Evolutionary conservation across 2,888 invertebrate species (phyloP), one percentile per base, ranked within the genome.

Genomic region (Orthosia cruda): DNA sequence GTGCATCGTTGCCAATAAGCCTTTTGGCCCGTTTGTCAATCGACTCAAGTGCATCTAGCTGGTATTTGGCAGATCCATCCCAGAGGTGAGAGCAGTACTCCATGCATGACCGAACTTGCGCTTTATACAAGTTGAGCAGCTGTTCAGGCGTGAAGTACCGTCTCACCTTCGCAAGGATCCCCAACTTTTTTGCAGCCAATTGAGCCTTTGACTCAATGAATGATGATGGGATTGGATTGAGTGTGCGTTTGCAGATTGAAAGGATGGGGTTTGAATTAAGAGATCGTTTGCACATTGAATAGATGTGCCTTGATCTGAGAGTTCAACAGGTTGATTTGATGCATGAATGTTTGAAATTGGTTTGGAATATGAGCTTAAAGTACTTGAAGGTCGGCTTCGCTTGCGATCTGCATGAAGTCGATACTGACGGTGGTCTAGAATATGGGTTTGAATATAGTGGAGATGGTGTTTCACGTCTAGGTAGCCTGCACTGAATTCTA

Each of bases 251-350:
- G 76, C 67, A 71, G 71, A 76, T 71, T 72, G 67, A 73, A 73
- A 54, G 61, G 58, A 64, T 74, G 74, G 64, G 54, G 64, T 72
- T 76, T 72, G 72, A 67, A 76, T 76, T 76, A 50, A 71, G 75
- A 75, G 75, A 70, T 75, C 70, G 74, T 75, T 75, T 75, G 75
- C 70, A 71, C 66, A 75, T 75, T 75, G 65, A 72, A 70, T 74
- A 74, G 64, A 74, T 74, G 70, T 68, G 74, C 49, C 61, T 74
- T 74, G 71, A 71, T 74, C 74, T 78, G 74, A 78, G 78, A 74
- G 71, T 78, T 78, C 77, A 74, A 78, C 78, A 80, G 80, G 80
- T 72, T 77, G 80, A 74, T 77, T 81, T 81, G 74, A 77, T 71
- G 74, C 77, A 74, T 74, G 15, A 74, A 70, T 74, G 70, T 74